Base-by-base conservation (phyloP, 2,888 invertebrate genomes). In the Ectemnius continuus region DNA sequence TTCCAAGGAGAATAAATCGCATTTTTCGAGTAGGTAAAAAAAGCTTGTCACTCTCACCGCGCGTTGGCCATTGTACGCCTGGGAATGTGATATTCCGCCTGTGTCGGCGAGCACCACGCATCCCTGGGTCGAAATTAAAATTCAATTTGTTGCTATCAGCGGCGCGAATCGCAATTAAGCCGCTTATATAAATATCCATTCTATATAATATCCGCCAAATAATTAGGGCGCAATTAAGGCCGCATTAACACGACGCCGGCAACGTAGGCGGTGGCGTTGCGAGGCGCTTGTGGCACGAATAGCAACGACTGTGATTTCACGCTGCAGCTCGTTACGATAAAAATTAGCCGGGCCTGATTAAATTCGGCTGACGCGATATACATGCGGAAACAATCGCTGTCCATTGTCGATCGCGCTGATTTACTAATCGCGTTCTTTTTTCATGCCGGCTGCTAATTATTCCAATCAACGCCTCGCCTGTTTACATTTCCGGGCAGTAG, bases 401-500 rank as follows among this genome's bases (percentile, higher is more conserved):
- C 5, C 16, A 52, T 36, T 36, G 36, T 36, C 36, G 36, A 36
- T 36, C 52, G 5, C 52, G 8, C 52, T 52, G 52, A 36, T 36
- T 36, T 36, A 36, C 36, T 36, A 36, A 36, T 36, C 52, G 52
- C 52, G 52, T 5, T 14, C 16, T 14, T 52, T 52, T 52, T 52
- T 52, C 52, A 14, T 52, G n/a, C 52, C 16, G 52, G 13, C 52
- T 36, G 36, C 36, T 52, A 52, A 52, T 52, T 52, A 52, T 52
- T 52, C 52, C 52, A 52, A 52, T 52, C 52, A 52, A 52, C 52
- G 52, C 16, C 16, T 11, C 52, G 36, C 52, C n/a, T 52, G 52
- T 52, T 52, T 52, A 52, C 52, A 52, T 52, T 52, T 52, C 52
- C n/a, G 52, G 14, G 52, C 52, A 52, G 14, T 52, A 52, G 52